These are phyloP conservation scores for Argyrosomus japonicus DNA, from an alignment of 2,113 vertebrate species.

Conservation along the genomic window DNA sequence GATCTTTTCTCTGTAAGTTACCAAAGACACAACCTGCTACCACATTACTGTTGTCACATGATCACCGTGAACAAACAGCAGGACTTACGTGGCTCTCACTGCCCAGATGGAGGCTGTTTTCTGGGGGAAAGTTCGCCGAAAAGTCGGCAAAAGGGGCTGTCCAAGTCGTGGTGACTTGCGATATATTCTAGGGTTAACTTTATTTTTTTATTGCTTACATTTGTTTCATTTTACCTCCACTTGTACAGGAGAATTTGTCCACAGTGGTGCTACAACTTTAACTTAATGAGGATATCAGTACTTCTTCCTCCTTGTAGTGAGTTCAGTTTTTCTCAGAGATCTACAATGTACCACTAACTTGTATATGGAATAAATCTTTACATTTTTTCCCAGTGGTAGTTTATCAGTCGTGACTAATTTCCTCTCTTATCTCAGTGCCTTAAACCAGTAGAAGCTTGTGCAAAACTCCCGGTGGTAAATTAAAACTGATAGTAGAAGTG, in stretches of 20 bases:
- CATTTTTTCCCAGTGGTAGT: constrained; percentile 17
- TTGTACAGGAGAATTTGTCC: not conserved
- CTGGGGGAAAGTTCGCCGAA: no score
- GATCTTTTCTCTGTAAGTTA: no score
- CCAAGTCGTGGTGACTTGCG: no score
- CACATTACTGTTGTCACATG: no score
- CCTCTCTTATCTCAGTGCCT: constrained; percentile 41
- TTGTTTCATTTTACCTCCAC: not conserved
- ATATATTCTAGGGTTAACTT: not conserved
- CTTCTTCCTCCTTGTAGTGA: not conserved
- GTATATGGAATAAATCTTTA: constrained; percentile 38
- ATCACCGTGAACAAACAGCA: no score
- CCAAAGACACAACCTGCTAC: no score
- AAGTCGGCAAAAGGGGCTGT: no score
- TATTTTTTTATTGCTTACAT: no score
- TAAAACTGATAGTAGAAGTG: constrained; percentile 41
- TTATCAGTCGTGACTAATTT: constrained; percentile 54
- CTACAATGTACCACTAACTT: not conserved
- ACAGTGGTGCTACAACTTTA: no score
- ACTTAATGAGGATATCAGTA: no score
- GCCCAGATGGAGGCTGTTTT: no score
- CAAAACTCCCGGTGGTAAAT: constrained; percentile 49
- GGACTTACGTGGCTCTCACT: no score
- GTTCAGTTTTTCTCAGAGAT: constrained; percentile 11
- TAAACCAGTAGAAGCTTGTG: constrained; percentile 39